Conservation (phyloP, 1,140 invertebrate species). For the Drosophila sp. region DNA sequence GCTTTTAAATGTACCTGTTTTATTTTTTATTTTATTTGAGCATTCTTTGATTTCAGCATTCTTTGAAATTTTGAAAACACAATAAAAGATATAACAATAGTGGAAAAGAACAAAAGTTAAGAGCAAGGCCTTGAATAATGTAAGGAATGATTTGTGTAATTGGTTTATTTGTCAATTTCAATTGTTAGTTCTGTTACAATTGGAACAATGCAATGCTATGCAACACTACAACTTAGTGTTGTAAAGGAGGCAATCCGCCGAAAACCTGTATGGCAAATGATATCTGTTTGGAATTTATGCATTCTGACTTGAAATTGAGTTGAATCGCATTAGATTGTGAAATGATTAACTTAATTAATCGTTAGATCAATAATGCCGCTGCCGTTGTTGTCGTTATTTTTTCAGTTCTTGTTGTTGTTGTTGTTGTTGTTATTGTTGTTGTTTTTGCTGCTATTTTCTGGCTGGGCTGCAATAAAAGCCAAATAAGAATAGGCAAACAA, state of each 20-base stretch:
- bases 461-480: constrained; percentile 25
- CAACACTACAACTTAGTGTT: not conserved
- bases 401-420: no score
- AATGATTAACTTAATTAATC: constrained; percentile 27
- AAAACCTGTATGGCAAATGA: constrained; percentile 11
- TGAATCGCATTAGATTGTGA: constrained; percentile 31
- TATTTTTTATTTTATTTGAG: not conserved
- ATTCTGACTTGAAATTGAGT: not conserved
- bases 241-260: not conserved
- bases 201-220: not conserved
- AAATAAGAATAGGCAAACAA: constrained; percentile 27
- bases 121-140: not conserved
- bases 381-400: not conserved
- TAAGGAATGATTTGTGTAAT: not conserved
- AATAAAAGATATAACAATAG: not conserved
- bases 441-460: not conserved
- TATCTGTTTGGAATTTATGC: constrained; percentile 22
- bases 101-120: not conserved
- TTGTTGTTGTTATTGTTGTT: not conserved
- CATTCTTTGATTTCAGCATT: constrained; percentile 1
- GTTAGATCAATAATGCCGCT: constrained; percentile 39
- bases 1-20: constrained; percentile 7
- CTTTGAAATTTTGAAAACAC: not conserved
- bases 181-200: not conserved
- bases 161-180: not conserved